phyloP scores from a whole-genome alignment of 2,888 invertebrate species.

The Gryllus longicercus region DNA sequence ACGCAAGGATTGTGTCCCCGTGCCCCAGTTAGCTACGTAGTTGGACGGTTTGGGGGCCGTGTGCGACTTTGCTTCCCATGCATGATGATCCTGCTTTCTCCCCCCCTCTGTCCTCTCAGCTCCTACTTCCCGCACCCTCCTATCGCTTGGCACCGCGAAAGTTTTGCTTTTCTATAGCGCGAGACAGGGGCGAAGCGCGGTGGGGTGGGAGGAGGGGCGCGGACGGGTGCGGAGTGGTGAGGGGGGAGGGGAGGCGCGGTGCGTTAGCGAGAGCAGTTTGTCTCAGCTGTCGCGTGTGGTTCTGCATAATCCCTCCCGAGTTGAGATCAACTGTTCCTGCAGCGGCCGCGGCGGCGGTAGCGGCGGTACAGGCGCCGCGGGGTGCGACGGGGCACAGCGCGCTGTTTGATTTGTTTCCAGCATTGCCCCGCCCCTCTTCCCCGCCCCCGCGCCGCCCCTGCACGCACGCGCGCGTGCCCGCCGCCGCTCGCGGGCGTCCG shows the following conservation, averaged over 20 bases:
- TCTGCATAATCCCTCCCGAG: background rate
- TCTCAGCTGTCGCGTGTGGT: background rate
- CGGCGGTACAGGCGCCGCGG: background rate
- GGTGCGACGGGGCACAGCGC: background rate
- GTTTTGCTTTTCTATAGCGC: background rate
- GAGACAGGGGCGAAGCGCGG: background rate
- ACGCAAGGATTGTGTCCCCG: too few relatives aligned
- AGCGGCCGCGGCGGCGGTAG: background rate
- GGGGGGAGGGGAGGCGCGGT: background rate
- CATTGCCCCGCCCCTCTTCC: too few relatives aligned
- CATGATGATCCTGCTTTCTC: too few relatives aligned
- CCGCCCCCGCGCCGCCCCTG: too few relatives aligned
- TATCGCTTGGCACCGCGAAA: background rate
- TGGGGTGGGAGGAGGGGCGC: background rate
- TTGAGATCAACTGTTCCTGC: background rate
- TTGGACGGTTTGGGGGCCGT: too few relatives aligned
- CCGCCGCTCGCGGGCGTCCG: too few relatives aligned
- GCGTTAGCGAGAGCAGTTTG: background rate
- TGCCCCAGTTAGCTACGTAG: too few relatives aligned
- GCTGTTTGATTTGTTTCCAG: background rate
- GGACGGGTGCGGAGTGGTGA: background rate
- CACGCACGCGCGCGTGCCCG: too few relatives aligned
- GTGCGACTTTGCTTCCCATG: too few relatives aligned
- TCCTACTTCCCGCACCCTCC: background rate
- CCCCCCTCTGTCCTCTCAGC: background rate